These are phyloP conservation scores for Takifugu rubripes DNA, from an alignment of 2,797 vertebrate genomes.

Conservation along the genomic window DNA sequence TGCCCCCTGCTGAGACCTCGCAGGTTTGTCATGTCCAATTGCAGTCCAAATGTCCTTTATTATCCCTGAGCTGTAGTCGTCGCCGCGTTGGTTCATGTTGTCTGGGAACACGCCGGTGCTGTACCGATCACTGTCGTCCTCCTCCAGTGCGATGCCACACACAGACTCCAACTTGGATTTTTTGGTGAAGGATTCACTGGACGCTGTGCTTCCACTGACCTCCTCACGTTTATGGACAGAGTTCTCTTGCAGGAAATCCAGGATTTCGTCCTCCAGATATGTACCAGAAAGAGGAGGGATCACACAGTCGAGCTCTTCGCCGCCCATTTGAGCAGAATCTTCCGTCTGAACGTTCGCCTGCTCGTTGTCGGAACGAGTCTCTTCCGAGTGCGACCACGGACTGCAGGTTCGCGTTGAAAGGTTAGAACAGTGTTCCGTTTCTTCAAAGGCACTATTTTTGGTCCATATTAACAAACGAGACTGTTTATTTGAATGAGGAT, in stretches of 20 bases:
- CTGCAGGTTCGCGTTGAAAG: slow-evolving; percentile 99
- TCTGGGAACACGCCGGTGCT: slow-evolving; percentile 81
- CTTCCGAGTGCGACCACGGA: slow-evolving; percentile 99
- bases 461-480: slow-evolving; percentile 99
- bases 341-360: slow-evolving; percentile 84
- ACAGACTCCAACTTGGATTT: slow-evolving; percentile 98
- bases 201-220: slow-evolving; percentile 78
- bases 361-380: slow-evolving; percentile 97
- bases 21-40: slow-evolving; percentile 80
- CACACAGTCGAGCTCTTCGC: slow-evolving; percentile 86
- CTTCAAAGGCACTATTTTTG: slow-evolving; percentile 99
- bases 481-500: slow-evolving; percentile 93
- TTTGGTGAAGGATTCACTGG: slow-evolving; percentile 85
- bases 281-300: slow-evolving; percentile 88
- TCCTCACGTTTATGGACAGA: slow-evolving; percentile 79
- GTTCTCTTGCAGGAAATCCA: slow-evolving; percentile 92
- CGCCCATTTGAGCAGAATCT: slow-evolving; percentile 84
- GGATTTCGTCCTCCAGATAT: slow-evolving; percentile 92
- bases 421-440: slow-evolving; percentile 99
- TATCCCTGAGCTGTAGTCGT: slow-evolving; percentile 96
- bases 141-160: slow-evolving; percentile 96
- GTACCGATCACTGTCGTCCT: slow-evolving; percentile 85
- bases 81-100: slow-evolving; percentile 81
- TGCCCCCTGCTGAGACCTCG: slow-evolving; percentile 67
- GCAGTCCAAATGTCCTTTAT: slow-evolving; percentile 99